A percentile compares a stretch with the other conserved stretches of the same genome.
Evolutionary conservation across 2,113 vertebrate species (phyloP).

Genomic region (Trinectes maculatus): DNA sequence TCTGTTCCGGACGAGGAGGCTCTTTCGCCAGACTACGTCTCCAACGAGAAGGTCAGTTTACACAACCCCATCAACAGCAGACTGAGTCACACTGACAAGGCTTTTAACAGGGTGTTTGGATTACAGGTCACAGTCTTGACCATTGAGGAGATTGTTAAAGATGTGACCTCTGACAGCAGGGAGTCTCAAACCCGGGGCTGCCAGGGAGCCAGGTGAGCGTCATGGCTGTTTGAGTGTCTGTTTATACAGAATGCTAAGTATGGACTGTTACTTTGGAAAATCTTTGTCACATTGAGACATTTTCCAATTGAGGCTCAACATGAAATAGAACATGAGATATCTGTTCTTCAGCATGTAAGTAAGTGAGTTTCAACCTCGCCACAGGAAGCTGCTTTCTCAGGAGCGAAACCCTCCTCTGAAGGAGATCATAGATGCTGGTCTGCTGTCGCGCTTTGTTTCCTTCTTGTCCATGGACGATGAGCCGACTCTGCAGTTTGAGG

Average conservation of each 20-base stretch:
- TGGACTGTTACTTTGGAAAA: too few relatives aligned
- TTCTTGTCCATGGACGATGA: constrained; percentile 82
- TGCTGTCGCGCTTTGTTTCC: constrained; percentile 86
- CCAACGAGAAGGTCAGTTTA: constrained; percentile 58
- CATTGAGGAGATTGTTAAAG: constrained; percentile 82
- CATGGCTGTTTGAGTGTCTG: too few relatives aligned
- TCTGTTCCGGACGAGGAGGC: constrained; percentile 62
- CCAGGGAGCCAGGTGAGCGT: constrained; percentile 86
- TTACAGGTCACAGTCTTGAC: constrained; percentile 70
- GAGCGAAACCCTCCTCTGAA: constrained; percentile 86
- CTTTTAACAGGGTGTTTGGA: neutral
- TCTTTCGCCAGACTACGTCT: constrained; percentile 51
- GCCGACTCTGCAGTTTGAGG: constrained; percentile 88
- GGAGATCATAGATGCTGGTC: constrained; percentile 83
- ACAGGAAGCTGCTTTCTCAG: constrained; percentile 88
- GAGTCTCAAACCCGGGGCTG: constrained; percentile 83
- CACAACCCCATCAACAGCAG: neutral
- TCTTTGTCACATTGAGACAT: too few relatives aligned
- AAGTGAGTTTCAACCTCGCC: too few relatives aligned
- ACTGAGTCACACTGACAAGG: rapidly evolving
- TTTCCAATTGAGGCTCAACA: too few relatives aligned
- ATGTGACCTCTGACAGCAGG: constrained; percentile 73
- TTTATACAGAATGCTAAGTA: too few relatives aligned
- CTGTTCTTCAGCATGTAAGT: too few relatives aligned
- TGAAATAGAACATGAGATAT: too few relatives aligned